These are phyloP conservation scores for Leptopilina drosophilae DNA, from an alignment of 2,888 invertebrate species.

Conservation along the genomic window DNA sequence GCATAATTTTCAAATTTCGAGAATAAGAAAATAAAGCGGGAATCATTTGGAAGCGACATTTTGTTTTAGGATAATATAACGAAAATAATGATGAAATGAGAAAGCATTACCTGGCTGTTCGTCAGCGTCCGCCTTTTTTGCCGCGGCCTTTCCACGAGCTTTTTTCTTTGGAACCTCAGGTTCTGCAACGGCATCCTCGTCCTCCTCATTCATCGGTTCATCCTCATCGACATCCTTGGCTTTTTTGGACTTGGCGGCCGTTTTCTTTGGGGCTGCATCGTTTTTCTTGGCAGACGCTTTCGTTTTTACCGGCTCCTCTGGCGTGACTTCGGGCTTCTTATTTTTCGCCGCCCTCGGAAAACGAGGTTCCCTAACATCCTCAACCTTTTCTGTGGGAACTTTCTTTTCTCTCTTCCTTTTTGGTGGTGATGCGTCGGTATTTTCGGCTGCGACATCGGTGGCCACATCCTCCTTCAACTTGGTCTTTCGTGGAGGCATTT, in stretches of 20 bases:
- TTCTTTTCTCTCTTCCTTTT: slow-evolving; percentile 52
- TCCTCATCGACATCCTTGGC: slow-evolving; percentile 1
- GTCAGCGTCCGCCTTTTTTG: slow-evolving; percentile 32
- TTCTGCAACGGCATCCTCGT: background rate
- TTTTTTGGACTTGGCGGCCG: slow-evolving; percentile 8
- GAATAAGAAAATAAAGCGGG: slow-evolving; percentile 8
- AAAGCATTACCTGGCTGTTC: slow-evolving; percentile 22
- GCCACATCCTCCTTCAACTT: slow-evolving; percentile 47
- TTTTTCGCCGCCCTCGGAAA: slow-evolving; percentile 33
- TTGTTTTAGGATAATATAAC: background rate
- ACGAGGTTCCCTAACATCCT: slow-evolving; percentile 22
- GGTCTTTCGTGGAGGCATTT: slow-evolving; percentile 52
- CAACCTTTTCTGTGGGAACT: slow-evolving; percentile 7
- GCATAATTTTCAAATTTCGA: background rate
- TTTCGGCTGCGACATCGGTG: slow-evolving; percentile 44
- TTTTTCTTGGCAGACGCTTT: slow-evolving; percentile 24
- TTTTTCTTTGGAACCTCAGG: slow-evolving; percentile 36
- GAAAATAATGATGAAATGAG: background rate
- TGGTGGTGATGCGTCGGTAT: slow-evolving; percentile 52
- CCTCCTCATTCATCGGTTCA: slow-evolving; percentile 11
- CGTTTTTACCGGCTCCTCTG: slow-evolving; percentile 33
- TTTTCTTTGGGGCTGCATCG: slow-evolving; percentile 2
- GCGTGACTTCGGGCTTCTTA: slow-evolving; percentile 25
- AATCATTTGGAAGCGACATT: slow-evolving; percentile 9
- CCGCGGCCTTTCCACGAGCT: slow-evolving; percentile 15